These are phyloP conservation scores for Folsomia candida DNA, from an alignment of 2,888 invertebrate genomes.

Conservation along the genomic window DNA sequence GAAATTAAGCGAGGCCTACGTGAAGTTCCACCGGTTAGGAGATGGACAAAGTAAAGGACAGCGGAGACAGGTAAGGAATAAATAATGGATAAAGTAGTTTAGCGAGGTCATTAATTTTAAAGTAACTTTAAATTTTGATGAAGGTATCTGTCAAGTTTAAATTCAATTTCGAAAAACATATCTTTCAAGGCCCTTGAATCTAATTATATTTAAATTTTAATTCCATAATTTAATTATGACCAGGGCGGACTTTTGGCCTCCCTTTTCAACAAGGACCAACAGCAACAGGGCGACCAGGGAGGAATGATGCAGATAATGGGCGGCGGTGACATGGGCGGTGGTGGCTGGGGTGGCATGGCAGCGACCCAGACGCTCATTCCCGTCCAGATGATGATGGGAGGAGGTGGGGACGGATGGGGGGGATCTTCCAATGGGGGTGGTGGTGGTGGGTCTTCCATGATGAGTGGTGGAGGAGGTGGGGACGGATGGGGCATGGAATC, in stretches of 20 bases:
- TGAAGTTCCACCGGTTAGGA: slow-evolving; percentile 36
- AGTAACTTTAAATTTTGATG: no score
- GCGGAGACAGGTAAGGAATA: background rate
- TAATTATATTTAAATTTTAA: no score
- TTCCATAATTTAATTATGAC: no score
- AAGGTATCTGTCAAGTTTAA: no score
- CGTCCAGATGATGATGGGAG: slow-evolving; percentile 1
- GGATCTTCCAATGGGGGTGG: background rate
- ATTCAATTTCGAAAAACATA: no score
- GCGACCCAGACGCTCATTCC: background rate
- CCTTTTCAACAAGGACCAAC: no score
- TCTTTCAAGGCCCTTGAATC: no score
- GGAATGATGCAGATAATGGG: slow-evolving; percentile 7
- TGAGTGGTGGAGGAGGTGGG: background rate
- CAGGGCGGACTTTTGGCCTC: no score
- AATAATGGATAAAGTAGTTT: background rate
- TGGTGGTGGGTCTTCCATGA: background rate
- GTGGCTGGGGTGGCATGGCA: slow-evolving; percentile 12
- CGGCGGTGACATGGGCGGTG: background rate
- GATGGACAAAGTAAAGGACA: slow-evolving; percentile 13
- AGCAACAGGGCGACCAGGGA: slow-evolving; percentile 18
- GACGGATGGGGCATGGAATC: background rate
- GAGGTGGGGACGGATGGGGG: slow-evolving; percentile 10
- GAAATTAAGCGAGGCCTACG: slow-evolving; percentile 37
- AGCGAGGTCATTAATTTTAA: no score